Conservation (phyloP, 1,140 invertebrate species). For the Nomia melanderi region DNA sequence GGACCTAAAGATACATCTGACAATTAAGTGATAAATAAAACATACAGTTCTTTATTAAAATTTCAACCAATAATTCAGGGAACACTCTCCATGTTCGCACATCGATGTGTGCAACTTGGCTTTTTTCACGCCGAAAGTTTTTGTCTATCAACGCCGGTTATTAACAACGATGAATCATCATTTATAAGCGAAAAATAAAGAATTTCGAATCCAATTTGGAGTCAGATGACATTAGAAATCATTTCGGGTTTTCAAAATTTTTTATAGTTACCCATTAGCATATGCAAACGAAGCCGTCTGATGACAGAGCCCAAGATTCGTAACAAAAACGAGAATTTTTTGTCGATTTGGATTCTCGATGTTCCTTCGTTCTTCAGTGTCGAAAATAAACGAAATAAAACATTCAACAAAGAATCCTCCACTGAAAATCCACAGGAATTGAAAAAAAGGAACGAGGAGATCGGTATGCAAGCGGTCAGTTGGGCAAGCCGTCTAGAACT, state of each 20-base stretch:
- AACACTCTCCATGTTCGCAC: too few species aligned
- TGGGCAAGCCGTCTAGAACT: not conserved
- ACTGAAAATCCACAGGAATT: not conserved
- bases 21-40: too few species aligned
- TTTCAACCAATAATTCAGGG: too few species aligned
- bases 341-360: not conserved
- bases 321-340: not conserved
- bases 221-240: not conserved
- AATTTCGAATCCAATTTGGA: not conserved
- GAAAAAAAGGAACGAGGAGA: not conserved
- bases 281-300: not conserved
- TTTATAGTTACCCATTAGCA: not conserved
- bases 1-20: not conserved
- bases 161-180: not conserved
- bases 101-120: too few species aligned
- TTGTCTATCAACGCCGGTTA: not conserved
- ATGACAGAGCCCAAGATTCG: not conserved
- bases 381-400: not conserved
- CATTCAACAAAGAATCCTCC: not conserved
- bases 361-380: too few species aligned
- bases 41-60: too few species aligned
- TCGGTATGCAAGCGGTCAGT: slow-evolving; percentile 11
- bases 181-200: not conserved
- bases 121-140: too few species aligned
- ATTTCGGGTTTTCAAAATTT: not conserved